These are phyloP conservation scores for Zoanthus gigantus DNA, from an alignment of 92 coral and sea anemone species.

Conservation along the genomic window DNA sequence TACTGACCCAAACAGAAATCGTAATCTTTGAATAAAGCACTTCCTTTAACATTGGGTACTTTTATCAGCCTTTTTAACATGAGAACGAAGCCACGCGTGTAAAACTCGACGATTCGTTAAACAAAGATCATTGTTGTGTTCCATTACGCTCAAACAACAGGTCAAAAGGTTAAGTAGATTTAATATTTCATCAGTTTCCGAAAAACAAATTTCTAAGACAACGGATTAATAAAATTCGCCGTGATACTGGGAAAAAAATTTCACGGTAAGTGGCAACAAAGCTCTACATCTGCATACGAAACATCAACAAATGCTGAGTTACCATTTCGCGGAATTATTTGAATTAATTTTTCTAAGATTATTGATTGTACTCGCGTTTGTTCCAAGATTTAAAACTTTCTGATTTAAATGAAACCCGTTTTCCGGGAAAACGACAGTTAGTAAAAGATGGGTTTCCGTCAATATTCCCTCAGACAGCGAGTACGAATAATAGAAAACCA, in stretches of 20 bases:
- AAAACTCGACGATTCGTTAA: background rate
- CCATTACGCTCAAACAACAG: too few species aligned
- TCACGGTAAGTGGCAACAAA: too few species aligned
- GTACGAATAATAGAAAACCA: too few species aligned
- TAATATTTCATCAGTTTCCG: too few species aligned
- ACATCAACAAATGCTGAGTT: too few species aligned
- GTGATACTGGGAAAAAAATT: background rate
- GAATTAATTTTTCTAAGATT: too few species aligned
- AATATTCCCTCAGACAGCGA: too few species aligned
- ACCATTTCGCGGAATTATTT: too few species aligned
- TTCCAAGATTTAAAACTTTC: too few species aligned
- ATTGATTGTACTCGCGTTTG: background rate
- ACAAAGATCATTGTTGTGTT: background rate
- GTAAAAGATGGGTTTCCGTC: too few species aligned
- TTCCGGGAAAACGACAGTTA: background rate
- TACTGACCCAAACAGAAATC: background rate
- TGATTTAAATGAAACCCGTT: background rate
- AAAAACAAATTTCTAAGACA: background rate
- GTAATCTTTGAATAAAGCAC: conserved; percentile 49
- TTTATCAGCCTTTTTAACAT: conserved; percentile 10
- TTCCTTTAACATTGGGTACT: conserved; percentile 40
- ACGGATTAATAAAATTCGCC: background rate
- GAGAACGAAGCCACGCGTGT: background rate
- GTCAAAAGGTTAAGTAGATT: background rate
- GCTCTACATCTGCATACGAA: too few species aligned